A percentile compares a stretch with the other conserved stretches of the same genome.
Evolutionary conservation across 2,888 invertebrate species (phyloP).

Genomic region (Drosophila peninsularis): DNA sequence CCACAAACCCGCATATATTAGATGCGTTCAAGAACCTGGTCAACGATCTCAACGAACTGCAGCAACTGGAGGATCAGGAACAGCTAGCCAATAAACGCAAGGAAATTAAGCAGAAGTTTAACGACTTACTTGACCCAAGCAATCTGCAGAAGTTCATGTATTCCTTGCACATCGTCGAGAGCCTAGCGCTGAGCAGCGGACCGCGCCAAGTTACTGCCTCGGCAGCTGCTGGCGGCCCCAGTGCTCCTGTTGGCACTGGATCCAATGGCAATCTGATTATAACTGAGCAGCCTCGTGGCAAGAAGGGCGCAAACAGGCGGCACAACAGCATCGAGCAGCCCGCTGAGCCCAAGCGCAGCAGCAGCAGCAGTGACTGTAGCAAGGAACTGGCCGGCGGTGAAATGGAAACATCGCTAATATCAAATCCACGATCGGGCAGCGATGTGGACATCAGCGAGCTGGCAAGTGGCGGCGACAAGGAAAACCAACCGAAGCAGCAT

Average conservation of each 20-base stretch:
- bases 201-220: slow-evolving; percentile 46
- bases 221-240: neutral
- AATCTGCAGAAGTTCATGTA: slow-evolving; percentile 98
- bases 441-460: slow-evolving; percentile 40
- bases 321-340: slow-evolving; percentile 72
- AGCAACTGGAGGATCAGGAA: slow-evolving; percentile 71
- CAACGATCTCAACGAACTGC: slow-evolving; percentile 75
- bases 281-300: slow-evolving; percentile 64
- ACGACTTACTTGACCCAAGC: slow-evolving; percentile 92
- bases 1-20: slow-evolving; percentile 94
- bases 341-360: slow-evolving; percentile 58
- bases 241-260: slow-evolving; percentile 29
- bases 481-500: slow-evolving; percentile 74
- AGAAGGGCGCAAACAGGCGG: slow-evolving; percentile 62
- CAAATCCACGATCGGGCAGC: slow-evolving; percentile 52
- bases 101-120: slow-evolving; percentile 85
- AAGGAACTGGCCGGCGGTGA: slow-evolving; percentile 50
- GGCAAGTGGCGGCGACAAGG: slow-evolving; percentile 73
- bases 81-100: slow-evolving; percentile 82
- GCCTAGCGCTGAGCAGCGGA: slow-evolving; percentile 85
- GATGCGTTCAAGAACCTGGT: slow-evolving; percentile 91
- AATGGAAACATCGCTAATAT: slow-evolving; percentile 52
- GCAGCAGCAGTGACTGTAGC: slow-evolving; percentile 50
- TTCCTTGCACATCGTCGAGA: slow-evolving; percentile 95
- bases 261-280: slow-evolving; percentile 64